A percentile compares a stretch with the other conserved stretches of the same genome.
Conservation (phyloP, 37 sponge, comb jelly and placozoan genomes). For the Trichoplax adhaerens region DNA sequence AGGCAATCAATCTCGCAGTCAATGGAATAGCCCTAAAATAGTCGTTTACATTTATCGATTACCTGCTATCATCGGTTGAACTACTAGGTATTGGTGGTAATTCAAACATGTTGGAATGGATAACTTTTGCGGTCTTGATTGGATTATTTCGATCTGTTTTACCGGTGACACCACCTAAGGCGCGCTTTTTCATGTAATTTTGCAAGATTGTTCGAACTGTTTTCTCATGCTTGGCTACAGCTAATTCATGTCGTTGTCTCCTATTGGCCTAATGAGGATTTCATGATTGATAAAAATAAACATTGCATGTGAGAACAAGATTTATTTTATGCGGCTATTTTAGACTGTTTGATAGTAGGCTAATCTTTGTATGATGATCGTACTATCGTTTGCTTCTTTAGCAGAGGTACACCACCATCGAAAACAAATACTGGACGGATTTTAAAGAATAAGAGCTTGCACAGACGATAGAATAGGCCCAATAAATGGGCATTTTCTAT, state of each 20-base stretch:
- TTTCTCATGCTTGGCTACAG: conserved; percentile 14
- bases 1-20: too few relatives aligned
- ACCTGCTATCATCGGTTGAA: too few relatives aligned
- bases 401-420: conserved; percentile 74
- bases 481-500: conserved; percentile 63
- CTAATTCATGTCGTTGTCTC: conserved; percentile 11
- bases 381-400: conserved; percentile 81
- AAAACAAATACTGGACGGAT: conserved; percentile 96
- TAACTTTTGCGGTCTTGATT: background rate
- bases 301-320: too few relatives aligned
- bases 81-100: conserved; percentile 25
- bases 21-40: too few relatives aligned
- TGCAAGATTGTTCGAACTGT: conserved; percentile 18
- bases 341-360: background rate
- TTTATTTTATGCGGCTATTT: too few relatives aligned
- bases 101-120: conserved; percentile 28
- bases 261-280: conserved; percentile 15
- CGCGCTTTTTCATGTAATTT: conserved; percentile 36
- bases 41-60: too few relatives aligned
- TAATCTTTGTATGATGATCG: background rate
- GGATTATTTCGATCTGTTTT: too few relatives aligned
- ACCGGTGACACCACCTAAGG: conserved; percentile 18
- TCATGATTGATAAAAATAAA: too few relatives aligned
- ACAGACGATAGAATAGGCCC: conserved; percentile 69
- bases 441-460: conserved; percentile 78